Base-by-base conservation (phyloP, 2,888 invertebrate species). In the Lasius platythorax region DNA sequence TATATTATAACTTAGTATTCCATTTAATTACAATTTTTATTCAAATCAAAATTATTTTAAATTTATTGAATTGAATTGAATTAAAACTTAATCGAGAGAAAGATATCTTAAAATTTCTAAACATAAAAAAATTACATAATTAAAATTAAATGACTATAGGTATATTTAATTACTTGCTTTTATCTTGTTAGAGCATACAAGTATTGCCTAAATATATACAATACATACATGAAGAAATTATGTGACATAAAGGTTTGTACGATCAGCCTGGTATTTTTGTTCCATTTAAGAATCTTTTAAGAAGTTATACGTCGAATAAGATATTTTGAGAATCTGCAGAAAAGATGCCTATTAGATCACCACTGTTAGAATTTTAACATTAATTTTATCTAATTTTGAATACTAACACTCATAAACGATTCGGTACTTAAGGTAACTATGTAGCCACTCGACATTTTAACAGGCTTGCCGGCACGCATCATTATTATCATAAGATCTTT, bases 271-370 rank as follows among this genome's bases (percentile, higher is more conserved):
- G 6, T 18, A 43, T 1, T 53, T 9, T 66, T 58, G 63, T 40
- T 82, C 50, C 1, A 11, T 28, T 9, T 83, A 79, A 0, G 76
- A 58, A 15, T 74, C 67, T 46, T 75, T 56, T 53, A 53, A 40
- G 8, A 87, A 33, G 9, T 85, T 88, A 56, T 70, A 88, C 50
- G 87, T 72, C 28, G 88, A 84, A 11, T 87, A 87, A 2, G 87
- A 73, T n/a, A 82, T n/a, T 37, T 87, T 87, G 28, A 85, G 85
- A 43, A 87, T 87, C 85, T 87, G 64, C 3, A 83, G 76, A 12
- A n/a, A 5, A 64, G 1, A 66, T 37, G 18, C 4, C 0, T 0
- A 18, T 37, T 12, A 37, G 9, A 9, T 40, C 4, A 18, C 9
- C 23, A 0, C 23, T 40, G 3, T 6, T 15, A 70, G 6, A 12